These are phyloP conservation scores for Drosophila kikkawai DNA, from an alignment of 1,140 invertebrate species.

Conservation along the genomic window DNA sequence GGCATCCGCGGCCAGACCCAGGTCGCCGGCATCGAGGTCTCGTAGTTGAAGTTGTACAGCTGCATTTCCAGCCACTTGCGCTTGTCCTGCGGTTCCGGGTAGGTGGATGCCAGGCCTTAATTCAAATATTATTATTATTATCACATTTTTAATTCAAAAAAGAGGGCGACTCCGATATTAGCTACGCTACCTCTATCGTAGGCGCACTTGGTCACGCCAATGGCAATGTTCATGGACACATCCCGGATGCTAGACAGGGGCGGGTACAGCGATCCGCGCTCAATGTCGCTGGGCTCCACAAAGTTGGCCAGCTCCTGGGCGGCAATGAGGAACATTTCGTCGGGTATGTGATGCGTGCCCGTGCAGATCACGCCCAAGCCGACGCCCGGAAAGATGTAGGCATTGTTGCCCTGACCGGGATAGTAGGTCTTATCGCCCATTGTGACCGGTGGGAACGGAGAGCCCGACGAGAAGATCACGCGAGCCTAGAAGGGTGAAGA, in stretches of 20 bases:
- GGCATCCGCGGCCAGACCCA: constrained; percentile 89
- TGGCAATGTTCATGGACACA: constrained; percentile 95
- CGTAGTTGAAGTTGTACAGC: constrained; percentile 93
- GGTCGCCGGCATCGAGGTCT: constrained; percentile 90
- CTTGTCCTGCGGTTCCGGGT: constrained; percentile 93
- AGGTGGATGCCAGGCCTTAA: constrained; percentile 92
- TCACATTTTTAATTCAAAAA: background rate
- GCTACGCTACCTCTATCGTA: constrained; percentile 93
- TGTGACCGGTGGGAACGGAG: constrained; percentile 94
- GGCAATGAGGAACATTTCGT: constrained; percentile 95
- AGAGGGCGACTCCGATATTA: background rate
- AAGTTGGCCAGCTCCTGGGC: constrained; percentile 93
- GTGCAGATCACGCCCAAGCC: constrained; percentile 95
- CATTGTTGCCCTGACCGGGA: constrained; percentile 98
- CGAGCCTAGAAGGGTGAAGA: constrained; percentile 88
- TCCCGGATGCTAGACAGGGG: constrained; percentile 94
- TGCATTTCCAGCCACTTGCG: constrained; percentile 89
- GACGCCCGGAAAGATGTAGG: constrained; percentile 97
- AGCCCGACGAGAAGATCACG: constrained; percentile 96
- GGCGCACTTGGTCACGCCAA: constrained; percentile 93
- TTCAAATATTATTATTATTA: no score
- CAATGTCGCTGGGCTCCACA: constrained; percentile 93
- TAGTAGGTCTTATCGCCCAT: constrained; percentile 92
- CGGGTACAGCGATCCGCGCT: constrained; percentile 96
- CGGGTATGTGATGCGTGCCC: constrained; percentile 94